phyloP scores from a whole-genome alignment of 2,113 vertebrate genomes.

The Semicossyphus pulcher region DNA sequence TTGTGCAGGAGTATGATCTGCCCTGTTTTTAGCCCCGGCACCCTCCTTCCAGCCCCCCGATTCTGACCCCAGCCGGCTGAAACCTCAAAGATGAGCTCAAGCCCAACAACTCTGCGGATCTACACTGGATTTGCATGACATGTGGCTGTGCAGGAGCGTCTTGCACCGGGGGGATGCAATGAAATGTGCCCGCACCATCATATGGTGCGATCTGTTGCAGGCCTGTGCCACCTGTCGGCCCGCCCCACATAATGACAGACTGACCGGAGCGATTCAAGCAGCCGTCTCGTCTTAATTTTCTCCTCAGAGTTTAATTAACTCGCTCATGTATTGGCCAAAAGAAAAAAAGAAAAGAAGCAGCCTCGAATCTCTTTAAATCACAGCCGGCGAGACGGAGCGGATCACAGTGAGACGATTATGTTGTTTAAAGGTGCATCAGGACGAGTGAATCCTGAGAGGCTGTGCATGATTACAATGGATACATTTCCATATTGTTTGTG shows the following conservation, averaged over 20 bases:
- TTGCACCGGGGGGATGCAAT: slow-evolving; percentile 37
- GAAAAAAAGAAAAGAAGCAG: slow-evolving; percentile 90
- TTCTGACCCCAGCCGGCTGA: slow-evolving; percentile 51
- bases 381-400: slow-evolving; percentile 65
- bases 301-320: slow-evolving; percentile 99
- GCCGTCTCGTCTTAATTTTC: slow-evolving; percentile 97
- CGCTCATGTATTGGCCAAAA: slow-evolving; percentile 95
- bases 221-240: slow-evolving; percentile 91
- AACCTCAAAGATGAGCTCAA: slow-evolving; percentile 45
- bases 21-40: slow-evolving; percentile 65
- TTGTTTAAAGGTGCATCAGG: slow-evolving; percentile 66
- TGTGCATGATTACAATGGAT: slow-evolving; percentile 62
- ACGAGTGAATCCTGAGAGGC: slow-evolving; percentile 59
- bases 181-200: slow-evolving; percentile 35
- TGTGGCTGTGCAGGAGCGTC: slow-evolving; percentile 33
- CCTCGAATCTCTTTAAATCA: slow-evolving; percentile 95
- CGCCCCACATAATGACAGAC: slow-evolving; percentile 92
- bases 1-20: slow-evolving; percentile 78
- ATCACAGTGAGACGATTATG: slow-evolving; percentile 68
- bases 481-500: slow-evolving; percentile 75
- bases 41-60: slow-evolving; percentile 36
- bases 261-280: slow-evolving; percentile 93
- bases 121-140: slow-evolving; percentile 27
- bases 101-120: slow-evolving; percentile 29
- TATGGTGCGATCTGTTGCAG: slow-evolving; percentile 68